Conservation (phyloP, 2,888 invertebrate genomes). For the Metacarcinus magister region DNA sequence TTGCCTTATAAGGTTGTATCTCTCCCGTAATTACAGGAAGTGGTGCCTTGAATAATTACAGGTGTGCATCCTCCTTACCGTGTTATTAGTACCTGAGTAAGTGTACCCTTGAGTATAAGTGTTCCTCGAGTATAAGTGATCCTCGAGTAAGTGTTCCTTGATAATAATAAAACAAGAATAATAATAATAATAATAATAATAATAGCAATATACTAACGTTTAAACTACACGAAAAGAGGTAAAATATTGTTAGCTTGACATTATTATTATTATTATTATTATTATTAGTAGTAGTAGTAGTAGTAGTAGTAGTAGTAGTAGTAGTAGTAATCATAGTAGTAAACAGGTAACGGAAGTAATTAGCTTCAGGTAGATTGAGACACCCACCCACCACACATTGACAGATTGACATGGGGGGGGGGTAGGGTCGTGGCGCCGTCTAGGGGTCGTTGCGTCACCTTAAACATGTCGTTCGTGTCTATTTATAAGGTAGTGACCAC, state of each 20-base stretch:
- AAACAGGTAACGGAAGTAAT: neutral
- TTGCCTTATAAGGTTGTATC: constrained; percentile 5
- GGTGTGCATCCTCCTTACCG: neutral
- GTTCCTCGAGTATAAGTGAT: neutral
- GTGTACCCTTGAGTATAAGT: too few relatives aligned
- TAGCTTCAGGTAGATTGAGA: too few relatives aligned
- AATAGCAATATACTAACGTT: too few relatives aligned
- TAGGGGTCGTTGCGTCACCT: neutral
- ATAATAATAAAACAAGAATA: neutral
- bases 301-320: too few relatives aligned
- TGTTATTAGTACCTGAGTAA: neutral
- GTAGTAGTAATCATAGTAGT: neutral
- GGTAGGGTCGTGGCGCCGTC: neutral
- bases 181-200: too few relatives aligned
- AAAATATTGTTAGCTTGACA: too few relatives aligned
- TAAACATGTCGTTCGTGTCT: neutral
- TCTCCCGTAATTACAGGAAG: neutral
- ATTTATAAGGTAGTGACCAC: neutral
- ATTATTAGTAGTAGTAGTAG: too few relatives aligned
- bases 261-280: too few relatives aligned
- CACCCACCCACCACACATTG: too few relatives aligned
- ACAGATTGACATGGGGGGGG: neutral
- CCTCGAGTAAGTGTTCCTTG: neutral
- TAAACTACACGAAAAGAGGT: too few relatives aligned
- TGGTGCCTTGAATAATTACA: neutral